Percentiles rank a stretch among this genome's conserved stretches.
Evolutionary conservation across 2,113 vertebrate genomes (phyloP).

Genomic region (Notothenia coriiceps): DNA sequence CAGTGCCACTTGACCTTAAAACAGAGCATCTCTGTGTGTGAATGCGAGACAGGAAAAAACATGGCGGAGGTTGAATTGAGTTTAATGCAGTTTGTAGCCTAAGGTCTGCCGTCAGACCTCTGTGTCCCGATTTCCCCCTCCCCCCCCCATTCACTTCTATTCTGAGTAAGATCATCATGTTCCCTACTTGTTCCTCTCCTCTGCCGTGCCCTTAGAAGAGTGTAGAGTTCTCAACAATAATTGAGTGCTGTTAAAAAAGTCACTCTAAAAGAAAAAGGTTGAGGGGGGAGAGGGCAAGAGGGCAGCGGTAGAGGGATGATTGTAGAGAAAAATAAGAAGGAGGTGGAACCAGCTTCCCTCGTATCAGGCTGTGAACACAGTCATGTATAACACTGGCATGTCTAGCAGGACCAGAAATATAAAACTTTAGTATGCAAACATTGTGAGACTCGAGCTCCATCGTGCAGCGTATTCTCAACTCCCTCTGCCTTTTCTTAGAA

Average conservation of each 20-base stretch:
- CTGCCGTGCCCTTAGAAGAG: slow-evolving; percentile 25
- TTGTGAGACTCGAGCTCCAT: background rate
- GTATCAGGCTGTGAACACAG: slow-evolving; percentile 7
- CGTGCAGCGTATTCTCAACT: slow-evolving; percentile 6
- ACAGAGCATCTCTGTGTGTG: slow-evolving; percentile 15
- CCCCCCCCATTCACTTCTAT: slow-evolving; percentile 33
- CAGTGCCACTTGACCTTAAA: slow-evolving; percentile 54
- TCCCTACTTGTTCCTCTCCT: slow-evolving; percentile 47
- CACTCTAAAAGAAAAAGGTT: slow-evolving; percentile 19
- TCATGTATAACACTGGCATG: slow-evolving; percentile 21
- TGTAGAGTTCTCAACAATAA: slow-evolving; percentile 44
- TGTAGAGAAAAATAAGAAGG: slow-evolving; percentile 9
- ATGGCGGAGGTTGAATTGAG: slow-evolving; percentile 34
- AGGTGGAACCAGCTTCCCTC: slow-evolving; percentile 47
- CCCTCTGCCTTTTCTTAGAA: slow-evolving; percentile 28
- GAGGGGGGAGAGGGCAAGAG: background rate
- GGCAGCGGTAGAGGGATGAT: background rate
- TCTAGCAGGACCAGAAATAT: slow-evolving; percentile 33
- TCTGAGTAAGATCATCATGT: slow-evolving; percentile 62
- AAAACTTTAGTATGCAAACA: background rate
- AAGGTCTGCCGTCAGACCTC: slow-evolving; percentile 49
- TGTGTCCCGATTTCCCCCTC: slow-evolving; percentile 43
- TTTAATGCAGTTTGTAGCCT: slow-evolving; percentile 74
- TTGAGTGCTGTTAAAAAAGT: slow-evolving; percentile 57
- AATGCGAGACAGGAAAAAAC: slow-evolving; percentile 21